Conservation (phyloP, 2,797 vertebrate species). For the Cyclopterus lumpus region DNA sequence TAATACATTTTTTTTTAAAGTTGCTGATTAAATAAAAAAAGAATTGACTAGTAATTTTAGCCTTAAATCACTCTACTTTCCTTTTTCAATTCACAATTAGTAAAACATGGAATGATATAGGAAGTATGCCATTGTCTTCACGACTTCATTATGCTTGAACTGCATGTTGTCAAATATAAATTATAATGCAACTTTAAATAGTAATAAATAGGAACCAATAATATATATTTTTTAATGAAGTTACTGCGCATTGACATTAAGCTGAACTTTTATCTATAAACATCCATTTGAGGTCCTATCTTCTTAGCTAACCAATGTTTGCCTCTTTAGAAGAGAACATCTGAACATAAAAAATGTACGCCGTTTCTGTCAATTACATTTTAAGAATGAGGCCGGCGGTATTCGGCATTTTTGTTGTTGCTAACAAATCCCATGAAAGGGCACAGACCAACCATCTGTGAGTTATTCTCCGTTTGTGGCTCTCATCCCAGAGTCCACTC, state of each 20-base stretch:
- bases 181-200: not conserved
- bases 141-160: not conserved
- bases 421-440: conserved; percentile 11
- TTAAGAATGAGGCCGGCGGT: not conserved
- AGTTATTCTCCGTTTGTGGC: not conserved
- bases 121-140: not conserved
- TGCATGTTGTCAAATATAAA: not conserved
- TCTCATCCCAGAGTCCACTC: not conserved
- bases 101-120: not conserved
- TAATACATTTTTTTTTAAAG: not conserved
- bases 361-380: not conserved
- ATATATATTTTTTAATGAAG: not conserved
- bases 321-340: conserved; percentile 2
- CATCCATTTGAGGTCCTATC: not conserved
- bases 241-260: not conserved
- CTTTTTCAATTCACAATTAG: not conserved
- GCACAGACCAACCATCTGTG: not conserved
- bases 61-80: not conserved
- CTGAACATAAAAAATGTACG: not conserved
- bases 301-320: not conserved
- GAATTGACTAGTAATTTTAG: not conserved
- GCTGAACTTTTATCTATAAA: not conserved
- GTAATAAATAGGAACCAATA: not conserved
- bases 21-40: not conserved
- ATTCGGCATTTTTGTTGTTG: conserved; percentile 1